Evolutionary conservation across 2,113 vertebrate genomes (phyloP), one percentile per base, ranked within the genome.

Genomic region (Daubentonia madagascariensis): DNA sequence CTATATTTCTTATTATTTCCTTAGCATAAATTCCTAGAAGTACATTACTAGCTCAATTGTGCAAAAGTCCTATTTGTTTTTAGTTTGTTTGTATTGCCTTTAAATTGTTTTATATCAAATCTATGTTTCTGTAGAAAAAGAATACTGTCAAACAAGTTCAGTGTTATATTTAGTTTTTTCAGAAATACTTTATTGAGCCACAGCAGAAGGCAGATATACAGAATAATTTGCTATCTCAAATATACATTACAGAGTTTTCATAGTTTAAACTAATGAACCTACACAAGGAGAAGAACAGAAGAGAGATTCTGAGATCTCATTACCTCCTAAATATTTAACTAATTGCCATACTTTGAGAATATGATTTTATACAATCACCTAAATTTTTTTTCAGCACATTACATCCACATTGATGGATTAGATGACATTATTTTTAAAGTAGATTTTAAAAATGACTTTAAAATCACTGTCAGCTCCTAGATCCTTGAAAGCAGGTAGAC

Each of bases 1-100:
- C 40, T 92, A 8, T 88, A 76, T 94, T 83, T 94, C 59, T 76
- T 35, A 79, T 90, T 73, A 61, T 86, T 96, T 88, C 10, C 45
- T 91, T 81, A 94, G 52, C 17, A 81, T 88, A 43, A 76, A 90
- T 94, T 94, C 17, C 59, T 85, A 32, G 10, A 92, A 70, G 1
- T 52, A 30, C 50, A 84, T 91, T 52, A 79, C 40, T 79, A 3
- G 3, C 65, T 90, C 61, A 91, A 54, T 35, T 91, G 32, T 63
- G 17, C 48, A 94, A 85, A 72, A 45, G 16, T n/a, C n/a, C 13
- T 84, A 30, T 72, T 61, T 92, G 79, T 78, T 92, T 94, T 89
- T 81, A 86, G 40, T 79, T 78, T 32, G 52, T 40, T 85, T 76
- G 12, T 35, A 72, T 83, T 63, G 30, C 25, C 50, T 79, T 68